Conservation (phyloP, 2,797 vertebrate genomes). For the Paratrypauchen microcephalus region DNA sequence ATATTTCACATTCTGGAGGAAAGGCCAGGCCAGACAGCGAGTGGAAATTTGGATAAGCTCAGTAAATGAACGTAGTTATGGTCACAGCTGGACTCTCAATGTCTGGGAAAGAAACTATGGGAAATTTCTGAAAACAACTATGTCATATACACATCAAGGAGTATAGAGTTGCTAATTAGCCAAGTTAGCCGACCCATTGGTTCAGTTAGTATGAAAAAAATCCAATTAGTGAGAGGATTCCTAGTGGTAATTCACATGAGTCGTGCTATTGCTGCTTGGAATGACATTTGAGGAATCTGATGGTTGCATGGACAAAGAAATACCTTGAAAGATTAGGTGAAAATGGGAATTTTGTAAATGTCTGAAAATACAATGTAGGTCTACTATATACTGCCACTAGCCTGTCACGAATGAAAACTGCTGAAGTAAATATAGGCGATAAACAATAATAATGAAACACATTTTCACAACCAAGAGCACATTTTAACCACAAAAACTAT, state of each 20-base stretch:
- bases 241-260: not conserved
- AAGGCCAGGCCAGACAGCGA: conserved; percentile 57
- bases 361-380: too few relatives aligned
- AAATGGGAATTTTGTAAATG: too few relatives aligned
- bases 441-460: too few relatives aligned
- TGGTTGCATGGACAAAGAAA: not conserved
- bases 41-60: conserved; percentile 65
- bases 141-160: conserved; percentile 2
- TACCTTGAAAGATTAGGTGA: not conserved
- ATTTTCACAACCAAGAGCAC: too few relatives aligned
- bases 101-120: conserved; percentile 21
- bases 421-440: too few relatives aligned
- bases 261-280: not conserved
- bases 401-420: too few relatives aligned
- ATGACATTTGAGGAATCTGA: not conserved
- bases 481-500: too few relatives aligned
- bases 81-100: conserved; percentile 33
- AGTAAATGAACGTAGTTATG: conserved; percentile 46
- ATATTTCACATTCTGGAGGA: conserved; percentile 74
- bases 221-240: not conserved
- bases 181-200: too few relatives aligned
- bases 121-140: conserved; percentile 24
- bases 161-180: not conserved
- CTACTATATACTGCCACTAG: too few relatives aligned
- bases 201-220: too few relatives aligned